Conservation (phyloP, 2,888 invertebrate species). For the Ennomos erosarius region DNA sequence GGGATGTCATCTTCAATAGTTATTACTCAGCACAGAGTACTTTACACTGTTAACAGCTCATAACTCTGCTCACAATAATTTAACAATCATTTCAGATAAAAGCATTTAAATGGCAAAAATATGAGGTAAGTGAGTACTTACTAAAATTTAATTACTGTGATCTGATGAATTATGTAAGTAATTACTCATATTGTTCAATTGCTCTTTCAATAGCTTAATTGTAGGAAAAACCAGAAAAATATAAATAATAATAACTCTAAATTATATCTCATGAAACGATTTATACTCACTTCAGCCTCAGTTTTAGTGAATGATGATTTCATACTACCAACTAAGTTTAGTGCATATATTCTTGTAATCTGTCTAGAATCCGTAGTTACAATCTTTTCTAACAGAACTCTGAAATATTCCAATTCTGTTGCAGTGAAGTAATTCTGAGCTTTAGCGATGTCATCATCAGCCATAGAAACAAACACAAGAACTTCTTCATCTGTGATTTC, state of each 20-base stretch:
- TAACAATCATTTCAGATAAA: not conserved
- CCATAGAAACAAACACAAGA: slow-evolving; percentile 67
- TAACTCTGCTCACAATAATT: not conserved
- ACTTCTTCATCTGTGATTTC: slow-evolving; percentile 69
- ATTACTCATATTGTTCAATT: too few species aligned
- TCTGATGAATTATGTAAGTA: too few species aligned
- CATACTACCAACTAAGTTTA: slow-evolving; percentile 69
- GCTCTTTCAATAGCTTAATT: too few species aligned
- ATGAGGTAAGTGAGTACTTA: too few species aligned
- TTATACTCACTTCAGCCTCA: slow-evolving; percentile 68
- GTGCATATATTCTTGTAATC: slow-evolving; percentile 67
- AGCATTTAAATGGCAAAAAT: too few species aligned
- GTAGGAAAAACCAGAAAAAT: too few species aligned
- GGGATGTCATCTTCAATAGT: too few species aligned
- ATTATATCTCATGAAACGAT: not conserved
- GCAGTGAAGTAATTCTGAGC: slow-evolving; percentile 69
- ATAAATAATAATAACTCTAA: too few species aligned
- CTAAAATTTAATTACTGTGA: too few species aligned
- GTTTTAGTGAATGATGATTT: slow-evolving; percentile 67
- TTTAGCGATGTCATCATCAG: slow-evolving; percentile 70
- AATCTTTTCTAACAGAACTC: slow-evolving; percentile 70
- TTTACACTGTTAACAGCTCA: too few species aligned
- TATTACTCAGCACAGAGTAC: too few species aligned
- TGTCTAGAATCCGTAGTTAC: slow-evolving; percentile 71
- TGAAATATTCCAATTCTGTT: slow-evolving; percentile 72